Evolutionary conservation across 2,797 vertebrate genomes (phyloP).

Genomic region (Sciurus vulgaris): DNA sequence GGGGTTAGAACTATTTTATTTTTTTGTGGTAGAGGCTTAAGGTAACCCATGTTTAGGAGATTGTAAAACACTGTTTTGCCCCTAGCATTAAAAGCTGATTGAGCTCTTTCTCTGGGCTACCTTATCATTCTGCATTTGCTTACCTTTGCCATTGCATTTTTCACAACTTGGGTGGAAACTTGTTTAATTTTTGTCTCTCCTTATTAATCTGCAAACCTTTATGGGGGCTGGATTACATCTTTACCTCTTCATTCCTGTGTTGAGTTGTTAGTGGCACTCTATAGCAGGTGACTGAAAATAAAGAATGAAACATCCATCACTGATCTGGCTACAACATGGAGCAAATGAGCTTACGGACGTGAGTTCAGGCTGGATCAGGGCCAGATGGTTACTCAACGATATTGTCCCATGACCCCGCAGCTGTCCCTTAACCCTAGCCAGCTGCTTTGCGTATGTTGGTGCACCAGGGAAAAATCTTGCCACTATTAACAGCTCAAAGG

Average conservation of each 20-base stretch:
- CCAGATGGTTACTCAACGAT: slow-evolving; percentile 43
- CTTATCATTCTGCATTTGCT: background rate
- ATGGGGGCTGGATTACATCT: background rate
- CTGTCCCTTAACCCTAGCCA: background rate
- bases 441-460: background rate
- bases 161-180: background rate
- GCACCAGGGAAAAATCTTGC: background rate
- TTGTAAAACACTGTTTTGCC: background rate
- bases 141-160: background rate
- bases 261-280: background rate
- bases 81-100: background rate
- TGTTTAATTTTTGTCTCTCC: background rate
- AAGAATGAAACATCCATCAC: background rate
- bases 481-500: background rate
- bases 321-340: background rate
- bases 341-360: slow-evolving; percentile 3
- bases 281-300: background rate
- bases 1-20: background rate
- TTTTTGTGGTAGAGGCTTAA: background rate
- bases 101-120: background rate
- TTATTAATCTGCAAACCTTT: background rate
- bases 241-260: background rate
- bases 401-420: slow-evolving; percentile 59
- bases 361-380: slow-evolving; percentile 30
- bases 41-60: background rate